Conservation (phyloP, 2,888 invertebrate species). For the Meiosimyza decipiens region DNA sequence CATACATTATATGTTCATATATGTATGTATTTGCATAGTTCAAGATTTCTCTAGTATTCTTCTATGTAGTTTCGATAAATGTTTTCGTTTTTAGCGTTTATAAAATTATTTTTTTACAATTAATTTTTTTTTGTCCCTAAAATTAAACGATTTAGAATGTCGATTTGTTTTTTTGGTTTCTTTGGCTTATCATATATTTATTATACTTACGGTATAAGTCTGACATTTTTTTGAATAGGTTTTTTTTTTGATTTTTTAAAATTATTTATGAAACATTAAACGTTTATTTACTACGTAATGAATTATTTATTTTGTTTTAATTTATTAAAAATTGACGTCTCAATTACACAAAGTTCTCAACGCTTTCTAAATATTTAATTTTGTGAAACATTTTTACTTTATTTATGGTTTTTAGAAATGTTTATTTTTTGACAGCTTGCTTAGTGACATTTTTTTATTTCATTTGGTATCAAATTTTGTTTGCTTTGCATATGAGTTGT, state of each 20-base stretch:
- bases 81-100: slow-evolving; percentile 37
- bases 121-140: neutral
- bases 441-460: neutral
- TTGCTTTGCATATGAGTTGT: neutral
- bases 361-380: neutral
- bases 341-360: slow-evolving; percentile 9
- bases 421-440: neutral
- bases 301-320: slow-evolving; percentile 11
- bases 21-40: slow-evolving; percentile 12
- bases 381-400: slow-evolving; percentile 8
- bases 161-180: slow-evolving; percentile 8
- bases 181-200: neutral
- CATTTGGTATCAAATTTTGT: neutral
- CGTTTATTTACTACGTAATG: neutral
- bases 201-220: neutral
- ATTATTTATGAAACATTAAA: neutral
- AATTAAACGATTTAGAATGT: slow-evolving; percentile 32
- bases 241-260: slow-evolving; percentile 12
- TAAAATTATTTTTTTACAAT: neutral
- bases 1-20: slow-evolving; percentile 16
- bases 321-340: slow-evolving; percentile 29
- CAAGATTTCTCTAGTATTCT: slow-evolving; percentile 15
- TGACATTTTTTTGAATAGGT: neutral
- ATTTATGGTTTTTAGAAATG: neutral
- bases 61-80: slow-evolving; percentile 36